Base-by-base conservation (phyloP, 2,888 invertebrate species). In the Nemotelus pantherinus region DNA sequence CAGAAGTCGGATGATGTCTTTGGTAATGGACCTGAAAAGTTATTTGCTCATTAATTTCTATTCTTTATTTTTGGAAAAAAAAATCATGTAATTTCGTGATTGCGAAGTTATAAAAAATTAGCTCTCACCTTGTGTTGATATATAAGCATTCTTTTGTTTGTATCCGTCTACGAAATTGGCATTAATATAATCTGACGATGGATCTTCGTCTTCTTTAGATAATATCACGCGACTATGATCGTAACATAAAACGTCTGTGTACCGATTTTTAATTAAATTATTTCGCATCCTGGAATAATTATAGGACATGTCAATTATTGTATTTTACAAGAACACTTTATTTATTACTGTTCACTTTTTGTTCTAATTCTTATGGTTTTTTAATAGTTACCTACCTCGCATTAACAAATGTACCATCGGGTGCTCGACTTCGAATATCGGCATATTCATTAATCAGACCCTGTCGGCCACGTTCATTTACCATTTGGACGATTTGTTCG, bases 111-210 rank as follows among this genome's bases (percentile, higher is more conserved):
- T 53, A 53, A 53, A 7, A 60, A 6, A 10, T 60, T 60, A 68
- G 74, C 60, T 80, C 83, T 85, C 83, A 95, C 95, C 98, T 91
- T 99, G 98, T 82, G 98, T 98, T 84, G 95, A 97, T 85, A 99
- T 98, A 88, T 97, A 99, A 76, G 98, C 98, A 88, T 96, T 96
- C 86, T 96, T 96, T 88, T 98, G 98, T 87, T 96, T 96, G 88
- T 98, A 98, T 39, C 98, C 98, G 88, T 98, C 98, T 76, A 98
- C 98, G 88, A 94, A 98, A 89, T 98, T 98, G 77, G 98, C 98
- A 89, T 99, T 97, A 86, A 98, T 97, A 86, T 98, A 98, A 88
- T 98, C 98, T 70, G 93, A 92, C 83, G 91, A 89, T 81, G 93
- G 90, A 84, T 94, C 94, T 82, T 91, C 92, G 83, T 94, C 93